Evolutionary conservation across 2,888 invertebrate genomes (phyloP), one percentile per base, ranked within the genome.

Genomic region (Osmoderma eremita): DNA sequence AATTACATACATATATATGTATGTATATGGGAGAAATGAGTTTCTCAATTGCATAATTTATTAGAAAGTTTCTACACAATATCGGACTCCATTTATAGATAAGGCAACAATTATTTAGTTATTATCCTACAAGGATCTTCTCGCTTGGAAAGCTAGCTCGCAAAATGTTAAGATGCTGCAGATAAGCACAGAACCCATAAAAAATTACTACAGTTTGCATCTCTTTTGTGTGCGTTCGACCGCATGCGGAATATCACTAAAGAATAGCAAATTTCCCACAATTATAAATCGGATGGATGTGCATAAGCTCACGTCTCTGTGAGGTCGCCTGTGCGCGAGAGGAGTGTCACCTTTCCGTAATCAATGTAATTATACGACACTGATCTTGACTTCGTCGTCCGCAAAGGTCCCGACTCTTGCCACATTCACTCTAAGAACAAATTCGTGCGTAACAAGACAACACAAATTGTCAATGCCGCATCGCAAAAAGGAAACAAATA

Each of bases 331-430:
- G 30, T 45, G 67, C 58, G 69, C 72, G 67, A 69, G 62, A 71
- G 72, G 70, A 70, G 71, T 70, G 72, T 72, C 72, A 70, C 67
- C 69, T 70, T 71, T 71, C 67, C 38, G 41, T 51, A 67, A 64
- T 63, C 63, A 58, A 66, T 56, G 58, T 66, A 73, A 73, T 73
- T 73, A 72, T 70, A 68, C 65, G 73, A 73, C 73, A 72, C 66
- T 72, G 72, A 72, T 71, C 72, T 65, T 69, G 71, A 66, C 72
- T 69, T 64, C 68, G 68, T 24, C 65, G 58, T 61, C 45, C 58
- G 58, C 63, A 67, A 68, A 71, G 71, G 71, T 71, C 71, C 70
- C 61, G 69, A 66, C 65, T 67, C 48, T 69, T 70, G 64, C 58
- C 58, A 61, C 58, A 61, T 24, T 61, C 58, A 61, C 58, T 67